Base-by-base conservation (phyloP, 2,888 invertebrate genomes). In the Neocrepidodera transversa region DNA sequence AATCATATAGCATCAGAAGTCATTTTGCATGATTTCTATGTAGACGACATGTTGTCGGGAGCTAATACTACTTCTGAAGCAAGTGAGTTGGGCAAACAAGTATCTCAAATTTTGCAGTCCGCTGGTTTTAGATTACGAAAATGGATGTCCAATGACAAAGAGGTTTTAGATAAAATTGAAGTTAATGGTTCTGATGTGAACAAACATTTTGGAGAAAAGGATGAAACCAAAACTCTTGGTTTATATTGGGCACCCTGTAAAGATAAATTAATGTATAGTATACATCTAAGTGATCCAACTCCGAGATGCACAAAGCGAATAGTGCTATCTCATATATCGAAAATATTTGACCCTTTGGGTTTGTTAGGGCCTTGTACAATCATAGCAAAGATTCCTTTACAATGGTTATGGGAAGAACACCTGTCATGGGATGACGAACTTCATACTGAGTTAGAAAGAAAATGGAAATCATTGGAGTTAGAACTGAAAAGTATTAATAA, bases 341-440 rank as follows among this genome's bases (percentile, higher is more conserved):
- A 20, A 18, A 58, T 58, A 30, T 58, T 58, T 23, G 51, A 52
- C n/a, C 58, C 36, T 28, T 32, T 57, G 3, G 57, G 42, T 13
- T 20, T 50, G 23, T 11, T 57, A 13, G 43, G 42, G 51, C 52
- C 52, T 32, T 30, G 18, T 30, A 30, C 52, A 8, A 58, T 58
- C 7, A 35, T 13, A 4, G 38, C 47, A 11, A 58, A 61, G 30
- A 32, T 62, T 30, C 11, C 48, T 2, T 10, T 62, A 7, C 58
- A 62, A 18, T 42, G 18, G 16, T 13, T 58, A n/a, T 62, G 50
- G 62, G n/a, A 20, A 20, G 14, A 30, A 10, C 58, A 62, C 26
- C n/a, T 58, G 30, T 18, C 16, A 14, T 62, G 50, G 57, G 50
- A 57, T 38, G 38, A 51, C 8, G 14, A 26, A 13, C 36, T 51